Percentiles rank a stretch among this genome's conserved stretches.
Conservation (phyloP, 2,888 invertebrate genomes). For the Leptothorax acervorum region DNA sequence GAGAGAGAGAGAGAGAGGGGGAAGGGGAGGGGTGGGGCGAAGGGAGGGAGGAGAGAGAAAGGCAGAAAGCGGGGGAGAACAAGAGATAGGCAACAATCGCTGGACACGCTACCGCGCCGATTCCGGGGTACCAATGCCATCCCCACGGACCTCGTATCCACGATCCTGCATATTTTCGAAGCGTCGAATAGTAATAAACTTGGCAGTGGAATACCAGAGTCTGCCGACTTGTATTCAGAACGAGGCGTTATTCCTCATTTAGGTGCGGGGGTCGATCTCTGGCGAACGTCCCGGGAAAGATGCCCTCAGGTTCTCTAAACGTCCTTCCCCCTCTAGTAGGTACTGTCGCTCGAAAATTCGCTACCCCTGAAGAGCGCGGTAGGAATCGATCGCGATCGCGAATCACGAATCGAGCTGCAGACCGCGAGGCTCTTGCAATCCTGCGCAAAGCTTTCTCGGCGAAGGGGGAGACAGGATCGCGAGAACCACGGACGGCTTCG, state of each 20-base stretch:
- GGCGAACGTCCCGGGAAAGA: background rate
- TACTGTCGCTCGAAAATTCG: background rate
- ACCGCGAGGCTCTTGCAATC: no score
- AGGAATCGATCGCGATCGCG: constrained; percentile 14
- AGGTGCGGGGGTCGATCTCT: background rate
- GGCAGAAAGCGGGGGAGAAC: constrained; percentile 16
- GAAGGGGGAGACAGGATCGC: background rate
- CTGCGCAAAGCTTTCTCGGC: background rate
- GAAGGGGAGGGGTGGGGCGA: background rate
- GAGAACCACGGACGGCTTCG: background rate
- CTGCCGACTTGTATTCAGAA: background rate
- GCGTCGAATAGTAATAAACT: background rate
- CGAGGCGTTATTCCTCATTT: background rate
- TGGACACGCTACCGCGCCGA: constrained; percentile 66
- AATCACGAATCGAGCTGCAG: background rate
- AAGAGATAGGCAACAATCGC: constrained; percentile 11
- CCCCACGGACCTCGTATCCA: constrained; percentile 46
- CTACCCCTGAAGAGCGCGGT: background rate
- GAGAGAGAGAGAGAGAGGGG: background rate
- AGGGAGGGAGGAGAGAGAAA: constrained; percentile 30
- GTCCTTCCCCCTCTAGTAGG: background rate
- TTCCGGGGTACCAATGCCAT: constrained; percentile 53
- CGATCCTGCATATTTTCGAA: background rate
- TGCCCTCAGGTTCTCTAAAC: background rate
- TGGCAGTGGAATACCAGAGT: background rate